These are phyloP conservation scores for Oryzias sinensis DNA, from an alignment of 2,797 vertebrate species.

Conservation along the genomic window DNA sequence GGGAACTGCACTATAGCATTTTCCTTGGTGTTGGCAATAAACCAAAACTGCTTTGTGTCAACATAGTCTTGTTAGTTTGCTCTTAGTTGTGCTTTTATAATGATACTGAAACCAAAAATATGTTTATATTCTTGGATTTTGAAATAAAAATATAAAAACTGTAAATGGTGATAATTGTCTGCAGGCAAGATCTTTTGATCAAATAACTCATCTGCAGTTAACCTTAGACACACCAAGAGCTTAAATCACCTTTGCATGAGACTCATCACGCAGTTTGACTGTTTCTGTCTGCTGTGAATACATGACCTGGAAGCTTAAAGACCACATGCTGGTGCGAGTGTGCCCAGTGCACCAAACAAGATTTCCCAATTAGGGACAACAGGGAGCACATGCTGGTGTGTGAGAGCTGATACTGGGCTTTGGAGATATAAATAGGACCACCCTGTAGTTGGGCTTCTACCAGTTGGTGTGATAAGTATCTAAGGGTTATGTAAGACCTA, in stretches of 20 bases:
- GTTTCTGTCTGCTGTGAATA: constrained; percentile 19
- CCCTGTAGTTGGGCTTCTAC: constrained; percentile 54
- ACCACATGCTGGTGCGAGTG: constrained; percentile 6
- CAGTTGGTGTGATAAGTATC: constrained; percentile 51
- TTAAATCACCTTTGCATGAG: background rate
- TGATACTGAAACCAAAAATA: too few relatives aligned
- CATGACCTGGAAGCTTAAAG: constrained; percentile 31
- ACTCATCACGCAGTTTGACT: background rate
- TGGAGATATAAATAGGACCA: constrained; percentile 74
- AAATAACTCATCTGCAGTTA: constrained; percentile 14
- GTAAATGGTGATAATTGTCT: too few relatives aligned
- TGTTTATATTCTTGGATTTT: too few relatives aligned
- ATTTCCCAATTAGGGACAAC: constrained; percentile 44
- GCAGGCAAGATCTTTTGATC: too few relatives aligned
- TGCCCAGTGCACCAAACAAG: constrained; percentile 36
- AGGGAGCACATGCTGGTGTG: constrained; percentile 50
- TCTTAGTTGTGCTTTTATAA: too few relatives aligned
- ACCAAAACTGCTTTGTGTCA: too few relatives aligned
- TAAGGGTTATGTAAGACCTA: constrained; percentile 22
- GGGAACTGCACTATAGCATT: too few relatives aligned
- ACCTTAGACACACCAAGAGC: constrained; percentile 2
- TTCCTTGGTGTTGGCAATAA: too few relatives aligned
- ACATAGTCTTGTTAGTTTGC: too few relatives aligned
- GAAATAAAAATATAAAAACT: too few relatives aligned
- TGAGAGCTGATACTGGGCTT: constrained; percentile 63